Conservation (phyloP, 2,797 vertebrate genomes). For the Oryzias dopingdopingensis region DNA sequence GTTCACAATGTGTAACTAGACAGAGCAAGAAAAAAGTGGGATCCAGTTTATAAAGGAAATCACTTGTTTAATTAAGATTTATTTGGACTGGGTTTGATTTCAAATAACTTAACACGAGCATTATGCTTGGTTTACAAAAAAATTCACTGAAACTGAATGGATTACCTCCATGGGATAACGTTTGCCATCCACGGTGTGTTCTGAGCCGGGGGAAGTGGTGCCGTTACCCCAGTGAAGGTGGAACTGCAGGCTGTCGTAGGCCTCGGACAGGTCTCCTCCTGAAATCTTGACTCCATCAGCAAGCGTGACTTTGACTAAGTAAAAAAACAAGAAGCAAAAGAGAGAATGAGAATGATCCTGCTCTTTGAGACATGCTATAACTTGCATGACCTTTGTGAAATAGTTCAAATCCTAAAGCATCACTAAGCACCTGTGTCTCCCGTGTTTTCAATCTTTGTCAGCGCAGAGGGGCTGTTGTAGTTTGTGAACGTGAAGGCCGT, state of each 20-base stretch:
- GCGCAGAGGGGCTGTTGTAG: neutral
- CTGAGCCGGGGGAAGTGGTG: conserved; percentile 58
- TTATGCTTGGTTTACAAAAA: neutral
- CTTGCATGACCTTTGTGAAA: too few relatives aligned
- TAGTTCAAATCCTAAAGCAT: neutral
- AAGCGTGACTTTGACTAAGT: conserved; percentile 61
- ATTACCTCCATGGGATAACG: conserved; percentile 77
- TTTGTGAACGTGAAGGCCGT: conserved; percentile 44
- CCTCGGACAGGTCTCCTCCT: conserved; percentile 45
- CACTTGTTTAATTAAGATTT: too few relatives aligned
- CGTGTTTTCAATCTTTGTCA: conserved; percentile 51
- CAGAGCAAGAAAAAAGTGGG: neutral
- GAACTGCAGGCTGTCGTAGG: conserved; percentile 64
- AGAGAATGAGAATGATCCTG: too few relatives aligned
- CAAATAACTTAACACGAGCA: neutral
- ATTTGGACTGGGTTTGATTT: too few relatives aligned
- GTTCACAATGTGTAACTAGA: conserved; percentile 78
- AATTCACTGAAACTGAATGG: neutral
- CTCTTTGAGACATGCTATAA: too few relatives aligned
- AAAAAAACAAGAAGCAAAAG: neutral
- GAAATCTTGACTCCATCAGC: neutral
- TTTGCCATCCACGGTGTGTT: conserved; percentile 72
- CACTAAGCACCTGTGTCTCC: conserved; percentile 56
- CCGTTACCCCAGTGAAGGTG: conserved; percentile 81
- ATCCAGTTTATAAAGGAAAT: too few relatives aligned